A percentile compares a stretch with the other conserved stretches of the same genome.
phyloP scores from a whole-genome alignment of 1,140 invertebrate genomes.

The Drosophila mauritiana region DNA sequence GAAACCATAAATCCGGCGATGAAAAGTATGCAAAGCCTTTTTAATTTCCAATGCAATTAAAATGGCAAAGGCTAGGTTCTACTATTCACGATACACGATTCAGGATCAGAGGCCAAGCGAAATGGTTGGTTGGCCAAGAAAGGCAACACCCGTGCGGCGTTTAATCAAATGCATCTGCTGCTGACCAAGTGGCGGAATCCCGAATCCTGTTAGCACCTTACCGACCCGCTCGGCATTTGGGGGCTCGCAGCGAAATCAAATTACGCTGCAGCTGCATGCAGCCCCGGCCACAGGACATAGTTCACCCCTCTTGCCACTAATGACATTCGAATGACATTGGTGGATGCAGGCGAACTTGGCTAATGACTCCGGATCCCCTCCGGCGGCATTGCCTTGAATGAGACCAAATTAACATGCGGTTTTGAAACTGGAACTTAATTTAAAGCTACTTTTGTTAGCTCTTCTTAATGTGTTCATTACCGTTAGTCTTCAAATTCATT shows the following conservation, averaged over 20 bases:
- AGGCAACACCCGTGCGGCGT: too few relatives aligned
- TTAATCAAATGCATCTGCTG: too few relatives aligned
- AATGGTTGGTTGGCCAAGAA: too few relatives aligned
- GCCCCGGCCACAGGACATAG: neutral
- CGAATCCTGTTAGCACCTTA: constrained; percentile 40
- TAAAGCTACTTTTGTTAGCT: neutral
- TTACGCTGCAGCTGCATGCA: constrained; percentile 34
- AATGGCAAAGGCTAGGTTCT: constrained; percentile 15
- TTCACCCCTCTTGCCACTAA: constrained; percentile 49
- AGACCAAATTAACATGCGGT: constrained; percentile 3
- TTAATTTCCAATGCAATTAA: constrained; percentile 75
- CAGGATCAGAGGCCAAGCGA: constrained; percentile 2
- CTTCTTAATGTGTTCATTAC: too few relatives aligned
- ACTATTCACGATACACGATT: neutral
- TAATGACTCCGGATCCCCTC: constrained; percentile 51
- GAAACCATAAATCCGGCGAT: constrained; percentile 68
- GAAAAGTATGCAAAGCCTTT: constrained; percentile 60
- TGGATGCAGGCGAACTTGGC: constrained; percentile 50
- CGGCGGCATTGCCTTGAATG: constrained; percentile 9
- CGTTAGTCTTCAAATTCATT: too few relatives aligned
- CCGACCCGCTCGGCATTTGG: constrained; percentile 41
- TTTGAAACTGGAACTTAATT: neutral
- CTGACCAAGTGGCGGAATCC: constrained; percentile 30
- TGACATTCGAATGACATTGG: constrained; percentile 75
- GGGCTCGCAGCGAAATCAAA: constrained; percentile 59